Conservation (phyloP, 2,113 vertebrate genomes). For the Cyprinodon variegatus region DNA sequence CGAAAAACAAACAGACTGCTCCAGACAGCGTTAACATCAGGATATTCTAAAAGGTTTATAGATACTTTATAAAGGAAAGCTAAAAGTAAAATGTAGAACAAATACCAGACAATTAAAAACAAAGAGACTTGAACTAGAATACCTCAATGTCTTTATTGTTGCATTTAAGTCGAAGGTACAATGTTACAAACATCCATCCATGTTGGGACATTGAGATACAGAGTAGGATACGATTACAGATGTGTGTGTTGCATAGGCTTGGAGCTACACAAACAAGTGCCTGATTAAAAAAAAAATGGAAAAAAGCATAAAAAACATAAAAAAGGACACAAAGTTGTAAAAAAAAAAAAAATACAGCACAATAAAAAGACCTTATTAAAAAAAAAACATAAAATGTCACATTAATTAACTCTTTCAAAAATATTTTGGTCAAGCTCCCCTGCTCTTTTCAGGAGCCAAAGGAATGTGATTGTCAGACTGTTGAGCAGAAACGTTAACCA, state of each 20-base stretch:
- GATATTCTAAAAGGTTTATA: too few relatives aligned
- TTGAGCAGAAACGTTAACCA: slow-evolving; percentile 59
- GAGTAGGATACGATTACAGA: slow-evolving; percentile 76
- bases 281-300: slow-evolving; percentile 78
- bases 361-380: slow-evolving; percentile 63
- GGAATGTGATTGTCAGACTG: slow-evolving; percentile 79
- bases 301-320: slow-evolving; percentile 62
- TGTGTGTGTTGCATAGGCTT: slow-evolving; percentile 76
- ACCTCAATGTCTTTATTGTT: slow-evolving; percentile 92
- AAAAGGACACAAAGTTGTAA: slow-evolving; percentile 52
- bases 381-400: slow-evolving; percentile 54
- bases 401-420: slow-evolving; percentile 60
- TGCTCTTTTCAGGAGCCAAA: slow-evolving; percentile 64
- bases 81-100: not conserved
- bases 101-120: not conserved
- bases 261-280: slow-evolving; percentile 77
- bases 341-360: slow-evolving; percentile 57
- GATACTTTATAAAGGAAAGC: not conserved
- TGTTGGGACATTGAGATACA: slow-evolving; percentile 83
- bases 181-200: slow-evolving; percentile 80
- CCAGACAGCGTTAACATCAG: too few relatives aligned
- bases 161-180: slow-evolving; percentile 88
- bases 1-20: slow-evolving; percentile 9
- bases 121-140: slow-evolving; percentile 42
- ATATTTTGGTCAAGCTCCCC: slow-evolving; percentile 73